Evolutionary conservation across 2,797 vertebrate species (phyloP), one percentile per base, ranked within the genome.

Genomic region (Phyllotis vaccarum): DNA sequence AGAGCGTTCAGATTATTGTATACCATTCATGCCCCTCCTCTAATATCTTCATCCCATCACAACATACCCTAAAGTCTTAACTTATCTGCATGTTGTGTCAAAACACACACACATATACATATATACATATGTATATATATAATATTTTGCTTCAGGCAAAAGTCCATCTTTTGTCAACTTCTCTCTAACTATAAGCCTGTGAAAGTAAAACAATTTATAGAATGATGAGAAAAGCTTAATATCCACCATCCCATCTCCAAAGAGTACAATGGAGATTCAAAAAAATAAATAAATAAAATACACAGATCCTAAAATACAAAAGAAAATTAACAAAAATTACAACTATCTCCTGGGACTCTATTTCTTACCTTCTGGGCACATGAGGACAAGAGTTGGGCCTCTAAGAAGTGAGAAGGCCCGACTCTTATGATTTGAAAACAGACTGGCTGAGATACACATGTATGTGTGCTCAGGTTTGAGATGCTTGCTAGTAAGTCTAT

Each of bases 341-440:
- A 74, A 64, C 31, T 21, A 64, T 16, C 17, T 64, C 64, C 22
- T 1, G 6, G 10, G 22, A 75, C 29, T 3, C 17, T 4, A 29
- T 37, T 37, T 64, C 24, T 8, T 19, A 60, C 43, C 19, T 64
- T 52, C 31, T 11, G 24, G 29, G 37, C 13, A 72, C 19, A 7
- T 2, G 24, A 54, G 17, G 13, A 2, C 9, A n/a, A 37, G 0
- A 1, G 4, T 46, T 78, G 75, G n/a, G 8, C 37, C 2, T 17
- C 14, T 5, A 34, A 66, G n/a, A 24, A 76, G 13, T 56, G 52
- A 54, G n/a, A 10, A 1, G 78, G 5, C 37, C 11, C 54, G 13
- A 24, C 0, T 5, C 1, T 9, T 58, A 11, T 31, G 17, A 0
- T 27, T 46, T 31, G 27, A 34, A 27, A 19, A 58, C 22, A 24